Percentiles rank a stretch among this genome's conserved stretches.
Evolutionary conservation across 1,140 invertebrate genomes (phyloP).

Genomic region (Meloidogyne hapla): DNA sequence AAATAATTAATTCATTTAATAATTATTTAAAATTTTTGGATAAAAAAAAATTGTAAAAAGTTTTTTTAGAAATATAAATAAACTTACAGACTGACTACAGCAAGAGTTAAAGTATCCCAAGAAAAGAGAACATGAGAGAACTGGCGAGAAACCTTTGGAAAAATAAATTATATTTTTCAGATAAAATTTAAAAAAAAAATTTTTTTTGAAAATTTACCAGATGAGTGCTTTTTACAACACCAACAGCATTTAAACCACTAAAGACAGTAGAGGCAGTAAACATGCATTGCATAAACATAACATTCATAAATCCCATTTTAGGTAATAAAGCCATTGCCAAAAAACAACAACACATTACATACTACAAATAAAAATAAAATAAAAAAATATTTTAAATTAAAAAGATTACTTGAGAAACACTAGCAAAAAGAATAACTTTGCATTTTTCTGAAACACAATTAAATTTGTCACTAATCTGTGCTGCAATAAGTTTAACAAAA

Average conservation of each 20-base stretch:
- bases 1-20: no score
- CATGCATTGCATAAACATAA: constrained; percentile 36
- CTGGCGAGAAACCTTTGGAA: not conserved
- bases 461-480: constrained; percentile 51
- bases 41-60: no score
- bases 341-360: constrained; percentile 46
- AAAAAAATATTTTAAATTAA: not conserved
- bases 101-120: not conserved
- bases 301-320: constrained; percentile 14
- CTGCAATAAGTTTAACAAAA: constrained; percentile 51
- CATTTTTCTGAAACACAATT: constrained; percentile 44
- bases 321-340: constrained; percentile 45
- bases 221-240: constrained; percentile 50
- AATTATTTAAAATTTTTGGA: no score
- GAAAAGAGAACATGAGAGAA: not conserved
- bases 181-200: not conserved
- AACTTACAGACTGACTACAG: not conserved
- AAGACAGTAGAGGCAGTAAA: constrained; percentile 53
- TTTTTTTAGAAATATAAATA: not conserved
- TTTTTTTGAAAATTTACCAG: constrained; percentile 39
- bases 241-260: constrained; percentile 50
- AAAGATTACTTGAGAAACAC: constrained; percentile 42
- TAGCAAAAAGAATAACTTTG: constrained; percentile 52
- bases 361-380: constrained; percentile 3
- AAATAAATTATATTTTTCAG: not conserved